phyloP scores from a whole-genome alignment of 2,888 invertebrate species.

The Schizaphis graminum region DNA sequence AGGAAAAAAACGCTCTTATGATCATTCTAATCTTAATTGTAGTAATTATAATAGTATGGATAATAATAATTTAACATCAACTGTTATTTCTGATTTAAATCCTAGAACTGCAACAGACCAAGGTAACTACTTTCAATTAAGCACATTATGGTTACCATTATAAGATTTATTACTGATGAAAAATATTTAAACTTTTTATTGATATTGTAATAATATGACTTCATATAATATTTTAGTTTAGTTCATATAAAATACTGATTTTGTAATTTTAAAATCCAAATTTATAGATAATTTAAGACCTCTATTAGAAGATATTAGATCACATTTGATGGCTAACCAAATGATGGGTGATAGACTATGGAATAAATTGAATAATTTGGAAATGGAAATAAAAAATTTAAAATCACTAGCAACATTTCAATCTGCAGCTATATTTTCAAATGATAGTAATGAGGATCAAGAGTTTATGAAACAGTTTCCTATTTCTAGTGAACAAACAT shows the following conservation, averaged over 20 bases:
- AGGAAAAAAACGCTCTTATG: not conserved
- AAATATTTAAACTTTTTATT: not conserved
- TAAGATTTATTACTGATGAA: not conserved
- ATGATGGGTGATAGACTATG: not conserved
- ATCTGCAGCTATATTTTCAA: not conserved
- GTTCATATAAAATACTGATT: no score
- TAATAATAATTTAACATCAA: not conserved
- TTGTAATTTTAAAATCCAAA: not conserved
- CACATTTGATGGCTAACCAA: conserved; percentile 4
- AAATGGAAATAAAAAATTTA: not conserved
- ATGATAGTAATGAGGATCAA: not conserved
- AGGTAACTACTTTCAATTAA: no score
- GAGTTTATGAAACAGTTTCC: not conserved
- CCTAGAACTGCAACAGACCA: no score
- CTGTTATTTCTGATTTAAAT: no score
- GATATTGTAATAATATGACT: not conserved
- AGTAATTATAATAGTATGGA: not conserved
- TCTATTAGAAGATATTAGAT: not conserved
- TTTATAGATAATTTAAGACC: not conserved
- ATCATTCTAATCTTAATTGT: no score
- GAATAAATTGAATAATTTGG: not conserved
- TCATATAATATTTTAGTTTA: not conserved
- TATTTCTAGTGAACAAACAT: not conserved
- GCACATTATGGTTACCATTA: no score
- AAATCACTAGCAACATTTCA: not conserved